These are phyloP conservation scores for Muscicapa striata DNA, from an alignment of 2,797 vertebrate species.

Conservation along the genomic window DNA sequence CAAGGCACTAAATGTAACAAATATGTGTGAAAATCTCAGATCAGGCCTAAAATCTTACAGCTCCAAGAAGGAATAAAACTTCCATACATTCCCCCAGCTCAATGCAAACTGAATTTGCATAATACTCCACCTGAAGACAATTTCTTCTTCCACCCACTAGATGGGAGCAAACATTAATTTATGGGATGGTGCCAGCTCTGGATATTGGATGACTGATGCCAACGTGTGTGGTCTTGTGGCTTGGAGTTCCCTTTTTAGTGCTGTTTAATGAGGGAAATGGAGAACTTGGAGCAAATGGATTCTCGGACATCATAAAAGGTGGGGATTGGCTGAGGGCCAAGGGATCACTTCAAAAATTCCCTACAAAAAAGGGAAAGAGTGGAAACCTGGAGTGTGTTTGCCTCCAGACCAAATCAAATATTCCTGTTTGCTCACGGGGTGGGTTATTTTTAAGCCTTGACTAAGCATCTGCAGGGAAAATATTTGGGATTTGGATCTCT, in stretches of 20 bases:
- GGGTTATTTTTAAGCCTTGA: constrained; percentile 5
- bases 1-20: rapidly evolving
- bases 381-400: not conserved
- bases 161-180: constrained; percentile 71
- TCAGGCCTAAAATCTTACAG: rapidly evolving
- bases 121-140: not conserved
- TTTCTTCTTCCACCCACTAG: constrained; percentile 64
- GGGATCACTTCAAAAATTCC: not conserved
- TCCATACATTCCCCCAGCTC: not conserved
- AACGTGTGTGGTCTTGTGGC: constrained; percentile 68
- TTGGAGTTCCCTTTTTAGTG: constrained; percentile 20
- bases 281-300: constrained; percentile 29
- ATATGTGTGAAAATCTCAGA: rapidly evolving
- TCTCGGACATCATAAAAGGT: constrained; percentile 42
- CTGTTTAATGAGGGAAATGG: constrained; percentile 37
- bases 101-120: not conserved
- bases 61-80: not conserved
- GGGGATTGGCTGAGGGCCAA: constrained; percentile 12
- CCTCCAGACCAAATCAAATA: not conserved
- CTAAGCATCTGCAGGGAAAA: not conserved
- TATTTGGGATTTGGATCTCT: not conserved
- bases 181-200: not conserved
- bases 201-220: not conserved
- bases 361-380: not conserved
- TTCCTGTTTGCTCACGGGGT: not conserved